Evolutionary conservation across 2,113 vertebrate species (phyloP), one percentile per base, ranked within the genome.

Genomic region (Leucosticte australis): DNA sequence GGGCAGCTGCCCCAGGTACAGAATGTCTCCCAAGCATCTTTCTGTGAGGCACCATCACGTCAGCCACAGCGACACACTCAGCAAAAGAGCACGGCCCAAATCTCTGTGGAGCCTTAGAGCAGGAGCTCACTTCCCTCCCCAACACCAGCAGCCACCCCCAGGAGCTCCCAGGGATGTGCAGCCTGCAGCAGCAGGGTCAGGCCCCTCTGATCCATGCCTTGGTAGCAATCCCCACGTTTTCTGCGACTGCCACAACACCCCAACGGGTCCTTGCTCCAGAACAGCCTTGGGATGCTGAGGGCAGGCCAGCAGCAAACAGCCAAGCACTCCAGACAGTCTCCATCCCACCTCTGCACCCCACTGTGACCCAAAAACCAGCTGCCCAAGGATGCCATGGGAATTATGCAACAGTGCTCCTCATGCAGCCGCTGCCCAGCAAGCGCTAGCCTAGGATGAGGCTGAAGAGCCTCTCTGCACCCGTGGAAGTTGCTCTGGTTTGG

Each of bases 71-170:
- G 21, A 9, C 37, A 15, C 0, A 1, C 39, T 16, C 30, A 22
- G 39, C 53, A 42, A 10, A 55, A 9, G 52, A 31, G 27, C n/a
- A 10, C 2, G 1, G 30, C 39, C 56, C 59, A 68, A 82, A 59
- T 27, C 2, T 0, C 35, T 12, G 11, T 1, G 0, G 0, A 87
- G 64, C 60, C 70, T 47, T 31, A 0, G 33, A 1, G 1, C 77
- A 49, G 64, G 33, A 76, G 7, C 18, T 47, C 6, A 0, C 52
- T 42, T 76, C 6, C 26, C 24, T 57, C 20, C 41, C 3, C 3
- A 1, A 3, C 1, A 2, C 19, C 49, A 55, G 63, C 10, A 5
- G 24, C 56, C 49, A 19, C 9, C 17, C 60, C 59, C 3, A 2
- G 44, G 44, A 65, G 56, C 0, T 24, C 65, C 41, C 3, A 1